Conservation (phyloP, 2,888 invertebrate species). For the Catocala sponsa region DNA sequence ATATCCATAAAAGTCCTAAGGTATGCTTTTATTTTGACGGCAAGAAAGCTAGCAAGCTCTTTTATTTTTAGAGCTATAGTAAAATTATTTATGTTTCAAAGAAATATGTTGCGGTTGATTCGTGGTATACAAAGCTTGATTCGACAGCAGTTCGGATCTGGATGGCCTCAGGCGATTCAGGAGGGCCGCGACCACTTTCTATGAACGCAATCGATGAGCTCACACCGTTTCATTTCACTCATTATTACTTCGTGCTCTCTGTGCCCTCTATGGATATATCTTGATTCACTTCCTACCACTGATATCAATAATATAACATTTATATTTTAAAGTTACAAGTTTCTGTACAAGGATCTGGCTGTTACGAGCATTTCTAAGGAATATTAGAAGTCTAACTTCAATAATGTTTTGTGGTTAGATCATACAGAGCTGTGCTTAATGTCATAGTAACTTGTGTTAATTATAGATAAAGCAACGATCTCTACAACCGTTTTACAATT, state of each 20-base stretch:
- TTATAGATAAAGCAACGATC: too few species aligned
- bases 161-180: conserved; percentile 7
- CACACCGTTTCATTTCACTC: conserved; percentile 52
- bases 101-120: too few species aligned
- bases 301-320: neutral
- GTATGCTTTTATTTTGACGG: too few species aligned
- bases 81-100: too few species aligned
- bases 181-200: conserved; percentile 58
- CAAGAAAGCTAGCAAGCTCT: too few species aligned
- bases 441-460: too few species aligned
- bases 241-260: conserved; percentile 15
- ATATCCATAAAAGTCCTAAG: too few species aligned
- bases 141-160: conserved; percentile 4
- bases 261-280: conserved; percentile 4
- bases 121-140: neutral
- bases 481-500: too few species aligned
- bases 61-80: too few species aligned
- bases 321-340: neutral
- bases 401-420: too few species aligned
- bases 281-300: neutral
- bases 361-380: neutral
- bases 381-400: too few species aligned
- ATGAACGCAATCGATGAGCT: conserved; percentile 50
- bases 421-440: too few species aligned
- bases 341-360: neutral